These are phyloP conservation scores for Spilogale gracilis DNA, from an alignment of 2,113 vertebrate genomes.

Conservation along the genomic window DNA sequence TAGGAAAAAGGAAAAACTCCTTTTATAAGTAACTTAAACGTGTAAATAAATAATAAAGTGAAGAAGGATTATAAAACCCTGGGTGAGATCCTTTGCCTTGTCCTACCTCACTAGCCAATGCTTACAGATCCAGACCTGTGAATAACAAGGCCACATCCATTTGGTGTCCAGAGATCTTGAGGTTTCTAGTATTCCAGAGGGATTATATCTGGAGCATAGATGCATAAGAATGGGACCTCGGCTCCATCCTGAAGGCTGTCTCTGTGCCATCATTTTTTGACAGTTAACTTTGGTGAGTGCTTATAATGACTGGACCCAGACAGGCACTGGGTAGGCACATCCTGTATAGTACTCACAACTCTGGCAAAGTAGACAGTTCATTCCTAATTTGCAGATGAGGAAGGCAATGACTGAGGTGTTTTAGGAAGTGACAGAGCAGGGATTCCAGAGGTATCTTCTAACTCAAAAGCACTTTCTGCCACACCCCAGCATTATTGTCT, in stretches of 20 bases:
- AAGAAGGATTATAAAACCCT: neutral
- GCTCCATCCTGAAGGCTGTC: neutral
- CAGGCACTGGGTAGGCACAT: neutral
- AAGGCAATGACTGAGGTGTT: neutral
- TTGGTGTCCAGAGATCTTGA: neutral
- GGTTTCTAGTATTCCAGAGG: neutral
- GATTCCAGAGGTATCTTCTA: neutral
- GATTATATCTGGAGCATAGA: neutral
- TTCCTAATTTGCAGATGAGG: neutral
- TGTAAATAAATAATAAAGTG: constrained; percentile 3
- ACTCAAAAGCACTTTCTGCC: neutral
- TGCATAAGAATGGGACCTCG: neutral
- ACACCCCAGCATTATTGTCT: neutral
- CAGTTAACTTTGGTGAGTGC: neutral
- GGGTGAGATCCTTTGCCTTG: neutral
- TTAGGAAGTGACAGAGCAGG: neutral
- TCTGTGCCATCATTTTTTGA: neutral
- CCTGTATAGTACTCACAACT: neutral
- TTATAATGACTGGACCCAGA: neutral
- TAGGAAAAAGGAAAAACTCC: neutral
- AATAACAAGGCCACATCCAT: neutral
- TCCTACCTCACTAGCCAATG: neutral
- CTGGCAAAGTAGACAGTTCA: neutral
- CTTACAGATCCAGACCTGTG: neutral
- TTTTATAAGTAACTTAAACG: neutral